Percentiles rank a stretch among this genome's conserved stretches.
Evolutionary conservation across 2,797 vertebrate species (phyloP).

Genomic region (Cichlasoma orientale): DNA sequence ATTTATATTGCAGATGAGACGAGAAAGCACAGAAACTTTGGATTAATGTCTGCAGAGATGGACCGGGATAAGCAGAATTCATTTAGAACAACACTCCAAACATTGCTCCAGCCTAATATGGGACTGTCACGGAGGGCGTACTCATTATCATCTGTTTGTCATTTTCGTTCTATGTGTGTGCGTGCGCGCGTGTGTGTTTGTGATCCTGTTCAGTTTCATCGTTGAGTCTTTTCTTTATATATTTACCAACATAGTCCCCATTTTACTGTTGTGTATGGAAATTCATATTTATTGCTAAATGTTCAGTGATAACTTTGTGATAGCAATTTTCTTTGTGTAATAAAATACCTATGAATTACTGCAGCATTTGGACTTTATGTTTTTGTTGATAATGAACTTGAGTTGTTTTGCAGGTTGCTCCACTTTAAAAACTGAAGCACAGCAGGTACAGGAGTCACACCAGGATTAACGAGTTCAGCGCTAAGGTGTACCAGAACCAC

Average conservation of each 20-base stretch:
- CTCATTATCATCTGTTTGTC: conserved; percentile 64
- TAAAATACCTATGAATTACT: conserved; percentile 79
- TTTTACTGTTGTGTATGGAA: conserved; percentile 73
- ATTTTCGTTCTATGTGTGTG: conserved; percentile 56
- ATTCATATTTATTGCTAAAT: conserved; percentile 83
- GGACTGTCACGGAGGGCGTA: conserved; percentile 44
- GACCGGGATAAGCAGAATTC: conserved; percentile 50
- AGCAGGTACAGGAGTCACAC: background rate
- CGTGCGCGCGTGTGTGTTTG: conserved; percentile 56
- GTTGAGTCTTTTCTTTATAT: conserved; percentile 40
- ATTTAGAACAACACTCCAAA: conserved; percentile 57
- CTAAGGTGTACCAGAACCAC: conserved; percentile 39
- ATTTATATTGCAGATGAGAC: conserved; percentile 42
- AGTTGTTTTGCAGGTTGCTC: background rate
- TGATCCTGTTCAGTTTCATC: conserved; percentile 47
- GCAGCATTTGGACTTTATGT: conserved; percentile 42
- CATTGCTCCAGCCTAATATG: conserved; percentile 47
- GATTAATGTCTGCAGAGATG: conserved; percentile 40
- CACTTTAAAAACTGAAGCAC: background rate
- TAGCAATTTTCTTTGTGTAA: conserved; percentile 83
- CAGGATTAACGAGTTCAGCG: conserved; percentile 12
- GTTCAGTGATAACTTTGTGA: conserved; percentile 82
- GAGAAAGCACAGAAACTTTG: conserved; percentile 62
- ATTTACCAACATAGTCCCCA: conserved; percentile 68
- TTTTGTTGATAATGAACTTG: conserved; percentile 15